These are phyloP conservation scores for Apodemia duryi DNA, from an alignment of 2,888 invertebrate genomes.

Conservation along the genomic window DNA sequence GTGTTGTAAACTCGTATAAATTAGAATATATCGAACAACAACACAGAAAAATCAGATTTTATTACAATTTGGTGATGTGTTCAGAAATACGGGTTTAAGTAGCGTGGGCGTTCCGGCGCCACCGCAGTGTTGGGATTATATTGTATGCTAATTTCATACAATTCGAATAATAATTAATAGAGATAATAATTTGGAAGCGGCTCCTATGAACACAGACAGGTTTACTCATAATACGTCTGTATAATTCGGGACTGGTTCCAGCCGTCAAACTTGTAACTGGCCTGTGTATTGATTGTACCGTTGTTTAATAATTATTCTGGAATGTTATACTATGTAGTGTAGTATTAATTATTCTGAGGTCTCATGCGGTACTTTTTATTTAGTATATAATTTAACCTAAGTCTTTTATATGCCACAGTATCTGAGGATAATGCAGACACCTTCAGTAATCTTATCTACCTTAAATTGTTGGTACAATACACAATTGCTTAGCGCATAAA, in stretches of 20 bases:
- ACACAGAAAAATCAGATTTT: constrained; percentile 13
- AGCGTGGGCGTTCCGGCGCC: constrained; percentile 47
- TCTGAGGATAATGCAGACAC: no score
- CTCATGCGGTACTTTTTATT: no score
- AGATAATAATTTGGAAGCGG: constrained; percentile 56
- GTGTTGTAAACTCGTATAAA: constrained; percentile 23
- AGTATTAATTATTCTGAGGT: no score
- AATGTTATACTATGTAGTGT: not conserved
- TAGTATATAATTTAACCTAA: no score
- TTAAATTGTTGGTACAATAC: no score
- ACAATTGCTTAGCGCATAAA: no score
- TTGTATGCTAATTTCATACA: constrained; percentile 63
- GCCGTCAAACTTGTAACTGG: constrained; percentile 27
- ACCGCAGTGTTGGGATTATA: constrained; percentile 49
- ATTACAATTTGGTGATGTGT: constrained; percentile 17
- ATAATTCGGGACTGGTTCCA: constrained; percentile 24
- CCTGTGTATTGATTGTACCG: constrained; percentile 11
- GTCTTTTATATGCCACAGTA: no score
- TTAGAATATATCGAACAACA: constrained; percentile 25
- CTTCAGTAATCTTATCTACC: no score
- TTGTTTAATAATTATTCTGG: constrained; percentile 8
- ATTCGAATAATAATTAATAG: constrained; percentile 64
- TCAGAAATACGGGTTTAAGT: constrained; percentile 26
- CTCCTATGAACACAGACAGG: constrained; percentile 52
- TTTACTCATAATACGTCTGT: constrained; percentile 35